Evolutionary conservation across 2,797 vertebrate species (phyloP).

Genomic region (Loris lydekkerianus): DNA sequence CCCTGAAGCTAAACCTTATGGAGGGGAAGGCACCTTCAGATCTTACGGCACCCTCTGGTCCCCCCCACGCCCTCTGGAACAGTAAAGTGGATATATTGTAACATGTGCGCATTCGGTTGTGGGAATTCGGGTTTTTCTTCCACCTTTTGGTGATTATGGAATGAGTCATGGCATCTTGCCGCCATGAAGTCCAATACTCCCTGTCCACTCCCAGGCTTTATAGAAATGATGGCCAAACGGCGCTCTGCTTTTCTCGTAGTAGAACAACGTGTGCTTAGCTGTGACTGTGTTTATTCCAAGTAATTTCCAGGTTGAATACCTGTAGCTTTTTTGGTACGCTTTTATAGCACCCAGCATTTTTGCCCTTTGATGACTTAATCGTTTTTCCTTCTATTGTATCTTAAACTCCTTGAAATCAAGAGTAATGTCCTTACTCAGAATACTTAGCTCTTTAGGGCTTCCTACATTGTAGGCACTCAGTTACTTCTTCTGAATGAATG

Average conservation of each 20-base stretch:
- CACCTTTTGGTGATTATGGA: not conserved
- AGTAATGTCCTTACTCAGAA: not conserved
- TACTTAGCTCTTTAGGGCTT: not conserved
- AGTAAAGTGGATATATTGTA: not conserved
- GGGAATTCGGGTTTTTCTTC: not conserved
- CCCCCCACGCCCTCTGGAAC: no score
- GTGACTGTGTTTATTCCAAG: not conserved
- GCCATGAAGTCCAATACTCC: not conserved
- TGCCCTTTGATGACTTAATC: not conserved
- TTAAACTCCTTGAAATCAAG: not conserved
- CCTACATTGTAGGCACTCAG: not conserved
- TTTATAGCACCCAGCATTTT: not conserved
- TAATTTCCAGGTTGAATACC: not conserved
- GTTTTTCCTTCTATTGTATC: not conserved
- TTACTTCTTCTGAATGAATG: not conserved
- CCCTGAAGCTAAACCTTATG: accelerated
- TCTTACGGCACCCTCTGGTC: not conserved
- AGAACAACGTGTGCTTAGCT: not conserved
- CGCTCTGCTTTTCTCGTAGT: not conserved
- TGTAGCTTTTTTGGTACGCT: not conserved
- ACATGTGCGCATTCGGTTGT: not conserved
- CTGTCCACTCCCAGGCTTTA: not conserved
- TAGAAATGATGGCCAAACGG: not conserved
- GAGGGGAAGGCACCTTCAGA: not conserved
- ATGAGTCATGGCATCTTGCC: constrained; percentile 73